A percentile compares a stretch with the other conserved stretches of the same genome.
These are phyloP conservation scores for Temnothorax unifasciatus DNA, from an alignment of 2,888 invertebrate species.

Conservation along the genomic window DNA sequence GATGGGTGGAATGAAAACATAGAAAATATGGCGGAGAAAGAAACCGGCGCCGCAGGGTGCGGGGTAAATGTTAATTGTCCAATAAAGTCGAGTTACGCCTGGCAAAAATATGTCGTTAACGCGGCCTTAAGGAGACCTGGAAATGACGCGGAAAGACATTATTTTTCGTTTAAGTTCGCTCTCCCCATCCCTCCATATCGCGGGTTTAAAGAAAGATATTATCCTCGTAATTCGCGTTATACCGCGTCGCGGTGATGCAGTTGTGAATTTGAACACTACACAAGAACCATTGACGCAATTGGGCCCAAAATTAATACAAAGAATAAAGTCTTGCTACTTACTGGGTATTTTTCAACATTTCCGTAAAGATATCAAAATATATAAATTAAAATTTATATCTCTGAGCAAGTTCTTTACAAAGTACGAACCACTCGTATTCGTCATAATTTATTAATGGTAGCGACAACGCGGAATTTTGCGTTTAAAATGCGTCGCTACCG, in stretches of 20 bases:
- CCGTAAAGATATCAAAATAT: not conserved
- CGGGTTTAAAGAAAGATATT: slow-evolving; percentile 43
- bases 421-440: slow-evolving; percentile 15
- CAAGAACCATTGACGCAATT: not conserved
- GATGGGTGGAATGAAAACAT: slow-evolving; percentile 72
- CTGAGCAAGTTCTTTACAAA: not conserved
- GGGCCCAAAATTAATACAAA: not conserved
- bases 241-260: not conserved
- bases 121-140: slow-evolving; percentile 78
- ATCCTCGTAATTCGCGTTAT: slow-evolving; percentile 20
- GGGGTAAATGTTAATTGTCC: slow-evolving; percentile 85
- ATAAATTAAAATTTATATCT: not conserved
- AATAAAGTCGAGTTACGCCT: slow-evolving; percentile 85
- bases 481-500: slow-evolving; percentile 42
- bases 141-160: slow-evolving; percentile 81
- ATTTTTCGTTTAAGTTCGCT: slow-evolving; percentile 71
- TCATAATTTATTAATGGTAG: slow-evolving; percentile 50
- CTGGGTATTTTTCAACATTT: not conserved
- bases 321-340: not conserved
- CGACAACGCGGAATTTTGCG: slow-evolving; percentile 20
- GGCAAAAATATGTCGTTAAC: slow-evolving; percentile 81
- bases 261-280: not conserved
- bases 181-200: slow-evolving; percentile 13
- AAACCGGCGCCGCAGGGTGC: slow-evolving; percentile 65
- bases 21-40: slow-evolving; percentile 37